These are phyloP conservation scores for Ornithoptera priamus DNA, from an alignment of 2,888 invertebrate genomes.

Conservation along the genomic window DNA sequence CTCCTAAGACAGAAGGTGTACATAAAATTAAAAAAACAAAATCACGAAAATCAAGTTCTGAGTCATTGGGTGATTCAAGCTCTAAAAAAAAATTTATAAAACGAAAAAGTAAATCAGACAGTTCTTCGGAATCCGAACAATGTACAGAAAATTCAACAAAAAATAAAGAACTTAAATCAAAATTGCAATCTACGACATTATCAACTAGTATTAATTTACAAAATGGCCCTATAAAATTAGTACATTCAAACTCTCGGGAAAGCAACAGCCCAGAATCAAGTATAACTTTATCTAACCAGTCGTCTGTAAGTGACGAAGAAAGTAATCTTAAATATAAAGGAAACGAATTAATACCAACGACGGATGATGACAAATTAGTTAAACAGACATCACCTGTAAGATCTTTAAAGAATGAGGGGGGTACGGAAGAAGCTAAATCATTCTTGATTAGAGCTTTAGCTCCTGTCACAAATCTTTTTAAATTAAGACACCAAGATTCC, in stretches of 20 bases:
- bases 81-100: slow-evolving; percentile 67
- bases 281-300: slow-evolving; percentile 75
- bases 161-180: slow-evolving; percentile 38
- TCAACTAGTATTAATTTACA: slow-evolving; percentile 51
- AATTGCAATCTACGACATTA: slow-evolving; percentile 44
- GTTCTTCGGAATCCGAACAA: slow-evolving; percentile 69
- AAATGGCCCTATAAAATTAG: slow-evolving; percentile 56
- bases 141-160: slow-evolving; percentile 54
- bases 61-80: slow-evolving; percentile 61
- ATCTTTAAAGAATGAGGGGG: slow-evolving; percentile 67
- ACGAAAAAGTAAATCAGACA: slow-evolving; percentile 68
- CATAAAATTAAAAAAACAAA: slow-evolving; percentile 63
- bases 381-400: slow-evolving; percentile 76
- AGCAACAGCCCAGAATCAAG: slow-evolving; percentile 73
- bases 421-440: slow-evolving; percentile 84
- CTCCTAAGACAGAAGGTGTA: slow-evolving; percentile 66
- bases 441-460: slow-evolving; percentile 87
- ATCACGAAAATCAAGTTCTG: slow-evolving; percentile 64
- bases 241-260: slow-evolving; percentile 67
- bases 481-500: slow-evolving; percentile 78
- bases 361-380: slow-evolving; percentile 73
- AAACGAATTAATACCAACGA: slow-evolving; percentile 69
- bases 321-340: slow-evolving; percentile 58
- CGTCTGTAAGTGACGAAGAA: slow-evolving; percentile 75
- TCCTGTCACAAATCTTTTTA: slow-evolving; percentile 87